Base-by-base conservation (phyloP, 2,113 vertebrate genomes). In the Sylvietta virens region DNA sequence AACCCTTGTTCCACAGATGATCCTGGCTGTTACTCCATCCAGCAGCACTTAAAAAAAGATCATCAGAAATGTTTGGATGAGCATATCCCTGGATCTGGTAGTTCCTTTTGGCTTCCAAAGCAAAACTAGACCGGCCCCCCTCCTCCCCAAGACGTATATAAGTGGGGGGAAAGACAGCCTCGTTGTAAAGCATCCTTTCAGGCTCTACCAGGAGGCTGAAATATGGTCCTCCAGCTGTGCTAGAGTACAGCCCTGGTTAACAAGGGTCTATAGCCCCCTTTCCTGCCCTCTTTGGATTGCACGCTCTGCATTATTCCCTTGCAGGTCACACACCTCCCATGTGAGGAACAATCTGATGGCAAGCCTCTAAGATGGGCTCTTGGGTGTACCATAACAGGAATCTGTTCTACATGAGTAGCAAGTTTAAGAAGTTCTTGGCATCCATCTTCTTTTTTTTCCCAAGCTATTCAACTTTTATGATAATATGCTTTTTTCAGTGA, bases 141-240 rank as follows among this genome's bases (percentile, higher is more conserved):
- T 12, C 27, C 27, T 67, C 7, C 33, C 5, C 37, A 79, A 3
- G 0, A 1, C 5, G 21, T 3, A 3, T 11, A 4, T 3, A 7
- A 51, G 3, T 6, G 1, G 5, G 1, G 4, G 7, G 4, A 67
- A 82, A 65, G 31, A 14, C 1, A 31, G 4, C 0, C 1, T 3
- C 14, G 76, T 71, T 67, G 27, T 50, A 66, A 78, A 83, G 12
- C 4, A 28, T 21, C 16, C 24, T 53, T 83, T 61, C n/a, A 81
- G 31, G 26, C 35, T 66, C 37, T 31, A 33, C 16, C n/a, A 62
- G 39, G 13, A 45, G 5, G 5, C 2, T 66, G 20, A 74, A 79
- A 66, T 47, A 14, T 30, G 42, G 13, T 70, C 10, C 10, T 71
- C 26, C 18, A 66, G 12, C 4, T 44, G 8, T 61, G 30, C 24